These are phyloP conservation scores for Babyrousa celebensis DNA, from an alignment of 2,797 vertebrate genomes.

Conservation along the genomic window DNA sequence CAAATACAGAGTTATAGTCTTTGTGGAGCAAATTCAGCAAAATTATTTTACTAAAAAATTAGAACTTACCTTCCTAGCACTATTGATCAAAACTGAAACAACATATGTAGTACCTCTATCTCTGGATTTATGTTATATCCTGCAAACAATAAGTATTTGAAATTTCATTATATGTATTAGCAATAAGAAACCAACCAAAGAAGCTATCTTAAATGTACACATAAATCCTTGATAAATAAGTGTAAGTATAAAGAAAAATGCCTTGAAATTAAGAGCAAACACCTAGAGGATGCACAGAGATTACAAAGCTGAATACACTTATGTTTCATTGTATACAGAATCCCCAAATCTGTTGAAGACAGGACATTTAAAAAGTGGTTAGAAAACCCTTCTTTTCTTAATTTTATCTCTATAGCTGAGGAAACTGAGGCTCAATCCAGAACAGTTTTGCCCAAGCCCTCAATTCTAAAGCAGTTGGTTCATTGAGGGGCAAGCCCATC, in stretches of 20 bases:
- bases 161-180: slow-evolving; percentile 32
- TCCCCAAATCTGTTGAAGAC: background rate
- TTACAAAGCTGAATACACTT: background rate
- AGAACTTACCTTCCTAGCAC: background rate
- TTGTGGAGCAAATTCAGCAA: background rate
- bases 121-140: slow-evolving; percentile 8
- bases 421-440: background rate
- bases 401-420: slow-evolving; percentile 7
- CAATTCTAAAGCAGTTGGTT: background rate
- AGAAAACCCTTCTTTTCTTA: background rate
- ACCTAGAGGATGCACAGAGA: background rate
- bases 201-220: slow-evolving; percentile 43
- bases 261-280: slow-evolving; percentile 43
- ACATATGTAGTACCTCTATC: background rate
- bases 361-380: background rate
- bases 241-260: background rate
- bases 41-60: background rate
- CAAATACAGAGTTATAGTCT: background rate
- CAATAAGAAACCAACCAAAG: slow-evolving; percentile 32
- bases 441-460: background rate
- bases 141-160: slow-evolving; percentile 66
- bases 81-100: slow-evolving; percentile 42
- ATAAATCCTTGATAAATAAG: slow-evolving; percentile 45
- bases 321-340: slow-evolving; percentile 35
- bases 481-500: background rate